These are phyloP conservation scores for Enteromius thamalakanensis DNA, from an alignment of 2,797 vertebrate genomes.

Conservation along the genomic window DNA sequence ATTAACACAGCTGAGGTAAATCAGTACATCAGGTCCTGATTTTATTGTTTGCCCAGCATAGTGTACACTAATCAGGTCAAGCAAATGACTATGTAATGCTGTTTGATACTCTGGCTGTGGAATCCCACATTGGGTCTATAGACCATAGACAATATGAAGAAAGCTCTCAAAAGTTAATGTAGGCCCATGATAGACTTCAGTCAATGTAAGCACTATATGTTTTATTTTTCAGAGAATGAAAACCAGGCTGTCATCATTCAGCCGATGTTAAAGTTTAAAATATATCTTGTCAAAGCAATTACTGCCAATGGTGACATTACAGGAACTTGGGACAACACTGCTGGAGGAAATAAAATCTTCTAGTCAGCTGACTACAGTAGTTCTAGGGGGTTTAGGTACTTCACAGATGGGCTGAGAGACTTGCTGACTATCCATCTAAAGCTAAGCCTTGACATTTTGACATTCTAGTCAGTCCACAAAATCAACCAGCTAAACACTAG, in stretches of 20 bases:
- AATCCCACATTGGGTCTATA: neutral
- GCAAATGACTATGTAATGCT: slow-evolving; percentile 7
- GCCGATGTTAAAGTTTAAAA: neutral
- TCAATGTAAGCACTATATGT: neutral
- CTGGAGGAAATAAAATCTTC: neutral
- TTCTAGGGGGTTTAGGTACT: neutral
- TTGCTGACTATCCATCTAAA: neutral
- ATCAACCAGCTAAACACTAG: neutral
- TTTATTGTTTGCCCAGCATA: slow-evolving; percentile 29
- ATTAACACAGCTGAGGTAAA: neutral
- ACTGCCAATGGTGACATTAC: neutral
- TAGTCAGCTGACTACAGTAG: neutral
- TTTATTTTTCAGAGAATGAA: neutral
- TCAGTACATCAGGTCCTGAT: slow-evolving; percentile 11
- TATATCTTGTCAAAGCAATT: neutral
- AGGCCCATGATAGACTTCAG: neutral
- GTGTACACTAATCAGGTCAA: neutral
- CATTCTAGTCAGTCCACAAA: neutral
- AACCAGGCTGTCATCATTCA: neutral
- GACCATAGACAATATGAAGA: neutral
- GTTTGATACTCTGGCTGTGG: neutral
- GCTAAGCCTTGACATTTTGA: neutral
- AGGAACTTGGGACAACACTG: neutral
- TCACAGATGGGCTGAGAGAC: neutral
- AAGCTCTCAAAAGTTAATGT: neutral